Evolutionary conservation across 2,888 invertebrate genomes (phyloP).

Genomic region (Agonopterix arenella): DNA sequence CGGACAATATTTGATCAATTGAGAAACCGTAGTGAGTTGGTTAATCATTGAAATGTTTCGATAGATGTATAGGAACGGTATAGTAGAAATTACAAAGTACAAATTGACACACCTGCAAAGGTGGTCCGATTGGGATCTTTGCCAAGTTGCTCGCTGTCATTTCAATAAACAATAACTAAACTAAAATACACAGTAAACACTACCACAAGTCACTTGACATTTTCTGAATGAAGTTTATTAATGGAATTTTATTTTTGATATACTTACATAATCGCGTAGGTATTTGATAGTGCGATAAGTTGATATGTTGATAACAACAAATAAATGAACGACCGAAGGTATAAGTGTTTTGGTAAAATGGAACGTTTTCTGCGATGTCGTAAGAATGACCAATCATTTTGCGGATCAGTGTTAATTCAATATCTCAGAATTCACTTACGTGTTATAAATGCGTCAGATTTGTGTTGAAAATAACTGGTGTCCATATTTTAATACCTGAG

Average conservation of each 20-base stretch:
- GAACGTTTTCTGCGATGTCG: neutral
- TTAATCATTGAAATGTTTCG: conserved; percentile 15
- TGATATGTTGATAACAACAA: no score
- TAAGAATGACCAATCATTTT: conserved; percentile 19
- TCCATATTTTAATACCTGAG: conserved; percentile 48
- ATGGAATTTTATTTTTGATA: no score
- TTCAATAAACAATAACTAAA: conserved; percentile 54
- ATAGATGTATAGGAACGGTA: conserved; percentile 4
- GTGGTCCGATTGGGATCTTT: conserved; percentile 40
- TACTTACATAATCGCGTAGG: no score
- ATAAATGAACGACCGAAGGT: no score
- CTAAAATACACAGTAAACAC: conserved; percentile 10
- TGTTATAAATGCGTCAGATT: conserved; percentile 29
- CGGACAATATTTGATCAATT: conserved; percentile 1
- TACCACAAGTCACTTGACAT: neutral
- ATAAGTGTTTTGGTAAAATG: no score
- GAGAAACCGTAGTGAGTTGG: conserved; percentile 14
- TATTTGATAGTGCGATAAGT: no score
- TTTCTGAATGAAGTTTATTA: no score
- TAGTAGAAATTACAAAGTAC: conserved; percentile 8
- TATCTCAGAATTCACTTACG: conserved; percentile 31
- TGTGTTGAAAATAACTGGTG: conserved; percentile 19
- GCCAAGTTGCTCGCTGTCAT: conserved; percentile 48
- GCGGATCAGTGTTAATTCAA: conserved; percentile 20
- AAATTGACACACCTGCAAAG: conserved; percentile 49